These are phyloP conservation scores for Salmo trutta DNA, from an alignment of 2,797 vertebrate species.

Conservation along the genomic window DNA sequence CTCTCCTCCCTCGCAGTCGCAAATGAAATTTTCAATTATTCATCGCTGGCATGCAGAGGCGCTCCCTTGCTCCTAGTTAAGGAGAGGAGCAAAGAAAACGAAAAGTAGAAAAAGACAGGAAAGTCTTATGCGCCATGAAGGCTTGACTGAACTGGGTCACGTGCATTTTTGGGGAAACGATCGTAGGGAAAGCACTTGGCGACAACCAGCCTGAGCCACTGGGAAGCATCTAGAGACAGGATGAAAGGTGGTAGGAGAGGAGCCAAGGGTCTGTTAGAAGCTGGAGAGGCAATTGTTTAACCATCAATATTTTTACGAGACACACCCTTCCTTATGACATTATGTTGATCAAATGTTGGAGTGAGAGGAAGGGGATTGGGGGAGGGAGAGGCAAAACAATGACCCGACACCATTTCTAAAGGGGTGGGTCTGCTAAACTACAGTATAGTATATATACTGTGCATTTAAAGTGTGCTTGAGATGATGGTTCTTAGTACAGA, in stretches of 20 bases:
- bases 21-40: slow-evolving; percentile 68
- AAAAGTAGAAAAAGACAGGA: slow-evolving; percentile 38
- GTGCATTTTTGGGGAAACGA: slow-evolving; percentile 39
- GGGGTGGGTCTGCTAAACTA: neutral
- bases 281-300: neutral
- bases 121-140: slow-evolving; percentile 54
- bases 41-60: slow-evolving; percentile 50
- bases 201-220: slow-evolving; percentile 40
- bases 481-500: no score
- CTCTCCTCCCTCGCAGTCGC: slow-evolving; percentile 36
- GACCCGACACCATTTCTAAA: neutral
- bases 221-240: slow-evolving; percentile 37
- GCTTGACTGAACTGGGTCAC: slow-evolving; percentile 79
- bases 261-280: slow-evolving; percentile 9
- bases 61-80: neutral
- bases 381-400: neutral
- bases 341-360: neutral
- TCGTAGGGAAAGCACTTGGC: slow-evolving; percentile 47
- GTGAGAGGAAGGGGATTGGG: neutral
- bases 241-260: slow-evolving; percentile 28
- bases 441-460: neutral
- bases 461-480: no score
- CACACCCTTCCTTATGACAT: neutral
- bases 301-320: neutral
- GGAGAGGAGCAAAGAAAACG: slow-evolving; percentile 26